Evolutionary conservation across 2,113 vertebrate species (phyloP), one percentile per base, ranked within the genome.

Genomic region (human (Homo sapiens)): DNA sequence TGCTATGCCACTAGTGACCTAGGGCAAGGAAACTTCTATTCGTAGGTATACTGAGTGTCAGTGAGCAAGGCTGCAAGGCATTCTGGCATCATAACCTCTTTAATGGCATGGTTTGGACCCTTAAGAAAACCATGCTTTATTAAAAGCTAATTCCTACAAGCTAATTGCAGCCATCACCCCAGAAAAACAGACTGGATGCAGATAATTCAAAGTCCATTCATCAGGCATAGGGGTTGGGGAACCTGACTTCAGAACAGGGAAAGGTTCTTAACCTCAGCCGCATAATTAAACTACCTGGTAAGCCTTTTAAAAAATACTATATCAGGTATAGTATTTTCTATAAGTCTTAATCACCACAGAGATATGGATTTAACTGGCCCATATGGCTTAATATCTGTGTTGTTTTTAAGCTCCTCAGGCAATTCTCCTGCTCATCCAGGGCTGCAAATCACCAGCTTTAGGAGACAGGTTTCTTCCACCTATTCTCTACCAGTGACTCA

Each of bases 1-100:
- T 5, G 16, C 12, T 27, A 7, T n/a, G 85, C 66, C 82, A 38
- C 66, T 68, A 25, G 55, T 82, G 90, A 94, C 97, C 94, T 23
- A 45, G 83, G 57, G 27, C 94, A 70, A 52, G 89, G 78, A 93
- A 91, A 91, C 93, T 76, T 89, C 92, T 93, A 40, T 84, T 93
- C 90, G 82, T 40, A 55, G 45, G 83, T 68, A 68, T 32, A 20
- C 66, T 3, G 30, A 30, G 50, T 14, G 61, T 64, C 70, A 32
- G 61, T 35, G 6, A 25, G 32, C 68, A 78, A 45, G 66, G 27
- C 45, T 75, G 27, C 30, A 38, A 68, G 76, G 35, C 61, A 16
- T 59, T 83, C 48, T 86, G 57, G 18, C 35, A 40, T 38, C 52
- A 35, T 70, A 61, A 48, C 25, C 59, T 80, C 78, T 43, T 75